phyloP scores from a whole-genome alignment of 64 coral and sea anemone genomes.

The Dendrophyllia cribrosa region DNA sequence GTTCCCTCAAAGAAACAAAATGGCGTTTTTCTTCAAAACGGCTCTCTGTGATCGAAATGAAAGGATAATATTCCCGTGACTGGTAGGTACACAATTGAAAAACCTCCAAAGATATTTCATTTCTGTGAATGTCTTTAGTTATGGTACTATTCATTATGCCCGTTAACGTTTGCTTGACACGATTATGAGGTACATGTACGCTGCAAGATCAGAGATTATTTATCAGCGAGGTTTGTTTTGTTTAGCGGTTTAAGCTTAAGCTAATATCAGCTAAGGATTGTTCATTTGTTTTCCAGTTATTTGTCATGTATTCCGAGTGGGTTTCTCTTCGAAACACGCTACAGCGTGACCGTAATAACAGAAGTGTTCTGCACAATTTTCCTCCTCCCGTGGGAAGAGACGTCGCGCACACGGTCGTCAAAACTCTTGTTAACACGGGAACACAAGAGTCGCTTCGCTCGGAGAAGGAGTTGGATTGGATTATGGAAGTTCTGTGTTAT shows the following conservation, averaged over 20 bases:
- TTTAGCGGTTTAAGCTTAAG: too few relatives aligned
- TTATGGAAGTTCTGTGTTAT: conserved; percentile 96
- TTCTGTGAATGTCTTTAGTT: background rate
- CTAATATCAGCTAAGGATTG: background rate
- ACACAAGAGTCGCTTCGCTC: conserved; percentile 60
- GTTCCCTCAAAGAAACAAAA: background rate
- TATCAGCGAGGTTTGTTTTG: too few relatives aligned
- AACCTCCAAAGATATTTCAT: background rate
- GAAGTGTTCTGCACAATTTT: conserved; percentile 85
- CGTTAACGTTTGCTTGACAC: too few relatives aligned
- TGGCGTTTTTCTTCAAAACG: background rate
- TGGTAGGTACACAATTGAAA: background rate
- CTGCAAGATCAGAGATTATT: too few relatives aligned
- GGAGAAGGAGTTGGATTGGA: conserved; percentile 84
- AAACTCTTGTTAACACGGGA: conserved; percentile 73
- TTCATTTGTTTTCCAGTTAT: background rate
- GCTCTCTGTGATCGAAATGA: background rate
- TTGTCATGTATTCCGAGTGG: conserved; percentile 98
- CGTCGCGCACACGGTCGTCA: conserved; percentile 77
- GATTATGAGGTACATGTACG: too few relatives aligned
- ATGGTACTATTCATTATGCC: background rate
- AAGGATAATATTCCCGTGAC: background rate
- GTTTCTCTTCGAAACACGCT: conserved; percentile 85
- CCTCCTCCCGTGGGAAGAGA: conserved; percentile 81
- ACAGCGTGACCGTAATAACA: conserved; percentile 68